A percentile compares a stretch with the other conserved stretches of the same genome.
These are phyloP conservation scores for Gymnorhina tibicen DNA, from an alignment of 2,113 vertebrate species.

Conservation along the genomic window DNA sequence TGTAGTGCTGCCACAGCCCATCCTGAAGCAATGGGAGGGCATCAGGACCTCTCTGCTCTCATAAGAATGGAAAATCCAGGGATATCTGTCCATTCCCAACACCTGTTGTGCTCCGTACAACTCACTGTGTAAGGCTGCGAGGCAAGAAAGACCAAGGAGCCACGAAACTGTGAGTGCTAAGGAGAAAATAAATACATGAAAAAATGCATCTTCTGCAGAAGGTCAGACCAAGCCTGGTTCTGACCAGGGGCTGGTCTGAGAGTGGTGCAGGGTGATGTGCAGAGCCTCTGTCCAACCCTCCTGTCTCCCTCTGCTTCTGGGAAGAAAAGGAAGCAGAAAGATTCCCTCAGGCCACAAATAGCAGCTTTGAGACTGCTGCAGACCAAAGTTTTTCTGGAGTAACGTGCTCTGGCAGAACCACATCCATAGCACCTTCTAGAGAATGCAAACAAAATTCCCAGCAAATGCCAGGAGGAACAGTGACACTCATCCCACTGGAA, in stretches of 20 bases:
- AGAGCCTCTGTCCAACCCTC: background rate
- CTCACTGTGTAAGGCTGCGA: accelerated
- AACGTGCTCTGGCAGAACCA: background rate
- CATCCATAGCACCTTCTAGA: background rate
- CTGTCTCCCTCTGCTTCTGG: background rate
- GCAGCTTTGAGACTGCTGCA: background rate
- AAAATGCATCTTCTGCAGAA: background rate
- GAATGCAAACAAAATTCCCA: background rate
- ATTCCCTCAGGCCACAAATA: background rate
- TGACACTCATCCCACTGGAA: background rate
- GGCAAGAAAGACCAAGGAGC: background rate
- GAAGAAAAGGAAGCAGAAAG: background rate
- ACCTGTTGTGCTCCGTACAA: background rate
- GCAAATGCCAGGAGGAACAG: background rate
- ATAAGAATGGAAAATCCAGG: background rate
- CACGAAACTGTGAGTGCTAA: background rate
- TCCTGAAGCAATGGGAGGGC: background rate
- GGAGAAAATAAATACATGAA: background rate
- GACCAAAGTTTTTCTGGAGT: background rate
- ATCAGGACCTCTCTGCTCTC: background rate
- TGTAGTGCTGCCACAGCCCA: background rate
- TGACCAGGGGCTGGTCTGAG: background rate
- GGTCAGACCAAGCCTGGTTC: background rate
- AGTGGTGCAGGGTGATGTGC: background rate
- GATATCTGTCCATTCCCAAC: background rate